These are phyloP conservation scores for Cosmopolites sordidus DNA, from an alignment of 2,888 invertebrate species.

Conservation along the genomic window DNA sequence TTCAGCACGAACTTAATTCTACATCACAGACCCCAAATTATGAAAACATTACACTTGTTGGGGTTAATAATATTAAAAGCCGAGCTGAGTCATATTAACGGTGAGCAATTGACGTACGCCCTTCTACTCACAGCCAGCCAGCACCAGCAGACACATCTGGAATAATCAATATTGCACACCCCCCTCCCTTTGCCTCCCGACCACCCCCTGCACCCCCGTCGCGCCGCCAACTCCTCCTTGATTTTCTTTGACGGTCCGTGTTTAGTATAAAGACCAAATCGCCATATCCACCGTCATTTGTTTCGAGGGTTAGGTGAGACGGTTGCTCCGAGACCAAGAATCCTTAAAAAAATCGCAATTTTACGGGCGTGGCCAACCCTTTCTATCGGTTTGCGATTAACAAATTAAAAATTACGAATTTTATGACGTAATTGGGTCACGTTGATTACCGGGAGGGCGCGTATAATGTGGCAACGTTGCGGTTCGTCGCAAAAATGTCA, in stretches of 20 bases:
- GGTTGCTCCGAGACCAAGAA: not conserved
- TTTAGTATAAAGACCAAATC: conserved; percentile 24
- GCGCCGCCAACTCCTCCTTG: conserved; percentile 20
- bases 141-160: conserved; percentile 35
- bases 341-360: not conserved
- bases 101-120: conserved; percentile 12
- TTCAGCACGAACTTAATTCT: too few species aligned
- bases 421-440: not conserved
- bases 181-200: conserved; percentile 29
- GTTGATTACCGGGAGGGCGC: not conserved
- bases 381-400: not conserved
- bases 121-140: conserved; percentile 16
- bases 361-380: not conserved
- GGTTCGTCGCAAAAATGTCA: too few species aligned
- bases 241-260: conserved; percentile 24
- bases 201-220: conserved; percentile 22
- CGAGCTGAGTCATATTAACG: not conserved
- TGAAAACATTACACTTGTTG: too few species aligned
- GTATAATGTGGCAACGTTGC: not conserved
- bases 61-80: too few species aligned
- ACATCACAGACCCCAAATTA: too few species aligned
- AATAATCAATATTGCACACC: conserved; percentile 47
- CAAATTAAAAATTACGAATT: not conserved
- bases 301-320: conserved; percentile 10
- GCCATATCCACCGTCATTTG: conserved; percentile 20